Percentiles rank a stretch among this genome's conserved stretches.
phyloP scores from a whole-genome alignment of 2,888 invertebrate genomes.

The Lapara coniferarum region DNA sequence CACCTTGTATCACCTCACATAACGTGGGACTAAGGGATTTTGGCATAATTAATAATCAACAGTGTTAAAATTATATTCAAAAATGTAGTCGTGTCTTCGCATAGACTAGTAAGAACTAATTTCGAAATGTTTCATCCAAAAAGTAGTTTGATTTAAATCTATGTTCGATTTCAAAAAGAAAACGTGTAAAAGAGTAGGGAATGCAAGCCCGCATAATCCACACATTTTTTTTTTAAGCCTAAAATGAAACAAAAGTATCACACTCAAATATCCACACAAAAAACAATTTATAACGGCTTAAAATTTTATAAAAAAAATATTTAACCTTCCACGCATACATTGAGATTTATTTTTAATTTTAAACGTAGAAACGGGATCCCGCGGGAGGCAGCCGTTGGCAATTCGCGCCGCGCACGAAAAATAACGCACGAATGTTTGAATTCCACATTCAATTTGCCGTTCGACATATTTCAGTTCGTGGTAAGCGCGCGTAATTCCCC shows the following conservation, averaged over 20 bases:
- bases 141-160: no score
- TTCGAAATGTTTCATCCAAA: no score
- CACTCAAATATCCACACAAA: no score
- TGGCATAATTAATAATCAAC: slow-evolving; percentile 23
- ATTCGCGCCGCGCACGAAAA: background rate
- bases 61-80: slow-evolving; percentile 15
- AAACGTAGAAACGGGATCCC: background rate
- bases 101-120: background rate
- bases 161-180: no score
- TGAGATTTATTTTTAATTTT: slow-evolving; percentile 16
- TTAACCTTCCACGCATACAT: background rate
- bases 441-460: slow-evolving; percentile 45
- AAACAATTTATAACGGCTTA: no score
- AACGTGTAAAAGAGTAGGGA: no score
- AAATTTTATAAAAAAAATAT: no score
- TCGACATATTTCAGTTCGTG: slow-evolving; percentile 37
- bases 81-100: no score
- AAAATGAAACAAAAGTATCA: no score
- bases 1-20: slow-evolving; percentile 21
- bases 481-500: slow-evolving; percentile 15
- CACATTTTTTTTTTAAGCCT: no score
- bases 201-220: no score
- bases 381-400: background rate
- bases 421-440: slow-evolving; percentile 27
- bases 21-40: slow-evolving; percentile 17